phyloP scores from a whole-genome alignment of 2,797 vertebrate genomes.

The Sarcophilus harrisii region DNA sequence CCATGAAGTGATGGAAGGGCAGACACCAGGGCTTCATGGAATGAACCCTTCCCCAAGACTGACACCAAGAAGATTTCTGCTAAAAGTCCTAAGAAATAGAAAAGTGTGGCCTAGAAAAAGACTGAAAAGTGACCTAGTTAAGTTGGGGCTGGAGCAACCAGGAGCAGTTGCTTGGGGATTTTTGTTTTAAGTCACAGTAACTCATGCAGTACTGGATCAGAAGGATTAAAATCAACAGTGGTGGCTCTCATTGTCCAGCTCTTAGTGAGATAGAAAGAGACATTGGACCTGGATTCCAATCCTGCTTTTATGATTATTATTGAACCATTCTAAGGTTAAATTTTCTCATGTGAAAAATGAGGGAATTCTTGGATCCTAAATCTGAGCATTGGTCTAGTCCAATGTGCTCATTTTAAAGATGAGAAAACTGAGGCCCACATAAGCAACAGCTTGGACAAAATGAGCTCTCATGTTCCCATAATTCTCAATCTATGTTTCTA shows the following conservation, averaged over 20 bases:
- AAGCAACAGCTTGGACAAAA: neutral
- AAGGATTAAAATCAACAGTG: neutral
- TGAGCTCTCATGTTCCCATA: neutral
- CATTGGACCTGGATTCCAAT: neutral
- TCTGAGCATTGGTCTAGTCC: neutral
- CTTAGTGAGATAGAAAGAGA: neutral
- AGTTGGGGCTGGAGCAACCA: neutral
- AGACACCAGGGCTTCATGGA: neutral
- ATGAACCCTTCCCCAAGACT: neutral
- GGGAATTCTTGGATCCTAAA: neutral
- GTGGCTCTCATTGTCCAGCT: neutral
- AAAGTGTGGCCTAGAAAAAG: neutral
- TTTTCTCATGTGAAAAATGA: neutral
- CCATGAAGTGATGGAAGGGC: neutral
- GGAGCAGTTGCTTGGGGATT: neutral
- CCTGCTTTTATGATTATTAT: neutral
- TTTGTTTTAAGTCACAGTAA: neutral
- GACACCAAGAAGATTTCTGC: neutral
- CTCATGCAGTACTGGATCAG: neutral
- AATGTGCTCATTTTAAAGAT: neutral
- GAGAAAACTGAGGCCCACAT: neutral
- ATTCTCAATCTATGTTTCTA: neutral
- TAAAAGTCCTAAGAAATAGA: neutral
- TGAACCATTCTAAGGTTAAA: neutral
- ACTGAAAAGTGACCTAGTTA: neutral